phyloP scores from a whole-genome alignment of 2,797 vertebrate species.

The Euthynnus affinis region DNA sequence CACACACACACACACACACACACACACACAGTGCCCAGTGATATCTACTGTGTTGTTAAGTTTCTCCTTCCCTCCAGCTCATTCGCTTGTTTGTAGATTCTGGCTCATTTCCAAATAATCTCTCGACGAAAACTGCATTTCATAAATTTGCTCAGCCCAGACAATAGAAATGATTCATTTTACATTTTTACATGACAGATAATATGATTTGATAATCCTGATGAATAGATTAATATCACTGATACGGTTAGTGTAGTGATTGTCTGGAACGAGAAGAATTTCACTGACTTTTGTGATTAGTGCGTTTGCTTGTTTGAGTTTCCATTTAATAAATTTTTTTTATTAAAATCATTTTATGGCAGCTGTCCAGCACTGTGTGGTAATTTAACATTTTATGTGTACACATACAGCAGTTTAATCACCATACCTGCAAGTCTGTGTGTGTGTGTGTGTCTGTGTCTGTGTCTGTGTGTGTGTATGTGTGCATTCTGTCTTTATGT shows the following conservation, averaged over 20 bases:
- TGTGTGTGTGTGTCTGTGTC: slow-evolving; percentile 4
- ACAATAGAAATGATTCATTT: slow-evolving; percentile 22
- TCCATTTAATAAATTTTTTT: slow-evolving; percentile 16
- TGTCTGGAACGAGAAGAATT: neutral
- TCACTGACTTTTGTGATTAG: neutral
- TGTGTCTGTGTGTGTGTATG: slow-evolving; percentile 2
- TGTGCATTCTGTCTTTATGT: slow-evolving; percentile 1
- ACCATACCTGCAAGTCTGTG: slow-evolving; percentile 4
- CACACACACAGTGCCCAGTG: neutral
- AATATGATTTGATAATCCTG: slow-evolving; percentile 5
- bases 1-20: slow-evolving; percentile 24
- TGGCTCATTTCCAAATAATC: slow-evolving; percentile 10
- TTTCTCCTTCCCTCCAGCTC: slow-evolving; percentile 36
- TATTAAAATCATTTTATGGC: slow-evolving; percentile 6
- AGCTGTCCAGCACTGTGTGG: slow-evolving; percentile 4
- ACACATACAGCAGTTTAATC: slow-evolving; percentile 7
- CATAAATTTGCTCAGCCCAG: slow-evolving; percentile 9
- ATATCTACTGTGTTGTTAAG: slow-evolving; percentile 3
- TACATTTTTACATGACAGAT: neutral
- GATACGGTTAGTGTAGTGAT: neutral
- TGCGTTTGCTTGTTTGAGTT: neutral
- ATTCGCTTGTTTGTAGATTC: slow-evolving; percentile 40
- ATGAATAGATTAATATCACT: slow-evolving; percentile 1
- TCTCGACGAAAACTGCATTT: slow-evolving; percentile 34
- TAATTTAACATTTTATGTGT: slow-evolving; percentile 1